Base-by-base conservation (phyloP, 2,797 vertebrate species). In the Rhincodon typus region DNA sequence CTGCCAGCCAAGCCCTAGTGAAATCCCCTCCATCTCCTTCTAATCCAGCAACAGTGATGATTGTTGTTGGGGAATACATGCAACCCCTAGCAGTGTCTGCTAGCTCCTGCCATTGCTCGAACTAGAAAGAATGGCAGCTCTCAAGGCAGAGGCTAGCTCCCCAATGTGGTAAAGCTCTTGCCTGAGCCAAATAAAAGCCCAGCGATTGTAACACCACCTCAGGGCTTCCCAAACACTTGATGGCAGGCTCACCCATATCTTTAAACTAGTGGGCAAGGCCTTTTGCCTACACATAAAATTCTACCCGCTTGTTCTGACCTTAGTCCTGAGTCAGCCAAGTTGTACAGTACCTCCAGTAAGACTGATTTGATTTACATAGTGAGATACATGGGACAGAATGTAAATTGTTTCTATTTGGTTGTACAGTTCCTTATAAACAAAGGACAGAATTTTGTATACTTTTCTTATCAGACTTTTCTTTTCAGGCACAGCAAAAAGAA, bases 401-500 rank as follows among this genome's bases (percentile, higher is more conserved):
- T 67, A 67, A 93, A 42, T 21, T 69, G 62, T 69, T 93, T 42
- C 21, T 13, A 8, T 69, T 69, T 69, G 23, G 42, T 84, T 46
- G 38, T 46, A 42, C 38, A 46, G 38, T 69, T 23, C 62, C 62
- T 91, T n/a, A 21, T 12, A 42, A 93, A 10, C 21, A 69, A 69
- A 50, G 62, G 27, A 82, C 57, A 69, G 13, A 42, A 27, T 77
- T 62, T 74, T 95, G 17, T 25, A 21, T 46, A 0, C 95, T 46
- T 46, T 74, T 38, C n/a, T 84, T 79, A 79, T 79, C 74, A 79
- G 19, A 46, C 38, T 96, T 6, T 77, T 30, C 72, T 27, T 74
- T 1, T 0, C 97, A 99, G 99, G 97, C 98, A 13, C 99, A 99
- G 97, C 99, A 99, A 97, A 97, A 98, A 96, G 98, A 99, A 95